Evolutionary conservation across 2,797 vertebrate genomes (phyloP).

Genomic region (Coregonus ussuriensis): DNA sequence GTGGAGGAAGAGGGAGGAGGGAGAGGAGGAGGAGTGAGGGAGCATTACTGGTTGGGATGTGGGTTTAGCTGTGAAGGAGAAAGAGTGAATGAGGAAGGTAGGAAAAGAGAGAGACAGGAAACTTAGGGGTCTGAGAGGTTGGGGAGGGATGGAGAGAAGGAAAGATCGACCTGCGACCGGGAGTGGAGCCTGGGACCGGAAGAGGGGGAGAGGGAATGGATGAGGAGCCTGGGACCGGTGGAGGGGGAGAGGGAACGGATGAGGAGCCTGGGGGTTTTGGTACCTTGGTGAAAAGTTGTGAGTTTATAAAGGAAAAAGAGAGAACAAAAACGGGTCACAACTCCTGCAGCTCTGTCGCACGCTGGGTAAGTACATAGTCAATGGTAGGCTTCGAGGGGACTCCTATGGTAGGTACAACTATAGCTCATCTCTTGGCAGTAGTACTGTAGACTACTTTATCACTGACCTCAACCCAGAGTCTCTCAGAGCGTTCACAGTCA

Average conservation of each 20-base stretch:
- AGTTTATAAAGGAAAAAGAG: slow-evolving; percentile 33
- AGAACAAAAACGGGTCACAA: no score
- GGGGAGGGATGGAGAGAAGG: slow-evolving; percentile 68
- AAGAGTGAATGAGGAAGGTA: slow-evolving; percentile 1
- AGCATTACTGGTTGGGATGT: slow-evolving; percentile 3
- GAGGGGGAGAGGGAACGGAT: slow-evolving; percentile 27
- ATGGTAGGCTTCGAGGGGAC: no score
- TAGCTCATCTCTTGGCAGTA: no score
- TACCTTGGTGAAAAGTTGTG: slow-evolving; percentile 46
- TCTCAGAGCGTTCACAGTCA: no score
- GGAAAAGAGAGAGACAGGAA: slow-evolving; percentile 32
- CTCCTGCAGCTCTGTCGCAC: no score
- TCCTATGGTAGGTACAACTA: no score
- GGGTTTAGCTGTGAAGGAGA: slow-evolving; percentile 34
- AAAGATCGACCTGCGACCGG: slow-evolving; percentile 42
- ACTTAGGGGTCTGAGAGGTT: slow-evolving; percentile 65
- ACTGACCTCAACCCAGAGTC: no score
- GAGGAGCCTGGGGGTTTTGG: slow-evolving; percentile 62
- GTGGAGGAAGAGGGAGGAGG: slow-evolving; percentile 41
- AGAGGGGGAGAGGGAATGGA: slow-evolving; percentile 41
- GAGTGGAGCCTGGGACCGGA: slow-evolving; percentile 55
- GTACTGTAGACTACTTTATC: no score
- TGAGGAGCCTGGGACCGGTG: slow-evolving; percentile 27
- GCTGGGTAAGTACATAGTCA: no score
- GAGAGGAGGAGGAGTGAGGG: slow-evolving; percentile 40